Evolutionary conservation across 2,888 invertebrate genomes (phyloP).

Genomic region (Drosophila colorata): DNA sequence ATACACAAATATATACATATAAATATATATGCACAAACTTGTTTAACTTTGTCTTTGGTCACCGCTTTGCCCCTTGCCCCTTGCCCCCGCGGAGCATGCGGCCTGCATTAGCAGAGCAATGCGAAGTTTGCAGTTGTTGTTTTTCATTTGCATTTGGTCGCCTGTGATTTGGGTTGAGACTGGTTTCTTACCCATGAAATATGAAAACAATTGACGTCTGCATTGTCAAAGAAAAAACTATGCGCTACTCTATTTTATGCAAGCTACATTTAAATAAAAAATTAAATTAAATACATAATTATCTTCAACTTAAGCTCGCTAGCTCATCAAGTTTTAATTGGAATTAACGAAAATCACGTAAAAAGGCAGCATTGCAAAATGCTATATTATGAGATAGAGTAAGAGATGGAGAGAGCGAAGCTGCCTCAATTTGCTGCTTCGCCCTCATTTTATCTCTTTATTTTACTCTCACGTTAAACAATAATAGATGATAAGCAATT

Average conservation of each 20-base stretch:
- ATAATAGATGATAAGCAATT: no score
- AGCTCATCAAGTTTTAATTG: no score
- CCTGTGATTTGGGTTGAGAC: conserved; percentile 39
- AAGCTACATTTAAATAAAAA: background rate
- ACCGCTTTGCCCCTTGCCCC: conserved; percentile 7
- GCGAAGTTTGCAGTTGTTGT: conserved; percentile 32
- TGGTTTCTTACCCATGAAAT: conserved; percentile 36
- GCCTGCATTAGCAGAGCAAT: conserved; percentile 7
- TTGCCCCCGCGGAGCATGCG: background rate
- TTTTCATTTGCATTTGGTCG: conserved; percentile 38
- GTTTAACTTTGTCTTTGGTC: conserved; percentile 3
- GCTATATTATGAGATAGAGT: no score
- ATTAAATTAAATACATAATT: no score
- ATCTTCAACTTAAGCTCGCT: no score
- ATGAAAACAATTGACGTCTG: conserved; percentile 35
- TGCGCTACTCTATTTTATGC: conserved; percentile 4
- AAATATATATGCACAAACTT: background rate
- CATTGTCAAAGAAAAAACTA: conserved; percentile 20
- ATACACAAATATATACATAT: background rate
- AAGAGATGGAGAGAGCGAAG: no score
- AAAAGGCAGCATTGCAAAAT: no score
- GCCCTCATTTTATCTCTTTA: no score
- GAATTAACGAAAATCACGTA: no score
- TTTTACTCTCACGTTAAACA: no score
- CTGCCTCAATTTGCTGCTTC: no score